phyloP scores from a whole-genome alignment of 2,888 invertebrate species.

The Drosophila pegasa region DNA sequence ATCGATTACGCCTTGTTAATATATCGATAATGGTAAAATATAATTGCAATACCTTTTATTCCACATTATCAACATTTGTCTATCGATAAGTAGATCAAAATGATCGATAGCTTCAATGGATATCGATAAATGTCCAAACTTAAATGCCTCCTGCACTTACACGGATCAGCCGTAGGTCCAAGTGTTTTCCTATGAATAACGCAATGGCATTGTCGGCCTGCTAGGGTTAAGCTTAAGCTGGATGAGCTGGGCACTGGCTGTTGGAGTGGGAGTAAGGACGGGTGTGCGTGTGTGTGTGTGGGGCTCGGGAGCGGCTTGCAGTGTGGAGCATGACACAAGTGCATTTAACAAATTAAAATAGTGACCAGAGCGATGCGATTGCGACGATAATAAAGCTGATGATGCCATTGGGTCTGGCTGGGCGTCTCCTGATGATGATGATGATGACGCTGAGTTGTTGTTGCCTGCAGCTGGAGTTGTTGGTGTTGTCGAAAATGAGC shows the following conservation, averaged over 20 bases:
- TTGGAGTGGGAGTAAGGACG: no score
- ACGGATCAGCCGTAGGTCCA: no score
- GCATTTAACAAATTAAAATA: constrained; percentile 79
- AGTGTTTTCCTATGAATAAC: not conserved
- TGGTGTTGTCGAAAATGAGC: constrained; percentile 48
- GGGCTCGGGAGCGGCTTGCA: constrained; percentile 5
- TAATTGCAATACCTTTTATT: not conserved
- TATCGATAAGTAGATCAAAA: not conserved
- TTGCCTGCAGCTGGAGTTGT: constrained; percentile 14
- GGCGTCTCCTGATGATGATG: not conserved
- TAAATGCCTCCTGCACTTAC: no score
- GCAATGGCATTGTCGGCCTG: constrained; percentile 4
- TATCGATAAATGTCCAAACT: not conserved
- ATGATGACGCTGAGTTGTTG: constrained; percentile 15
- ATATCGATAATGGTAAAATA: not conserved
- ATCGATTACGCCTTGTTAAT: not conserved
- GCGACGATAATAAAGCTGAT: constrained; percentile 68
- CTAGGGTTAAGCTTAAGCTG: constrained; percentile 8
- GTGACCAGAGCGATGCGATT: constrained; percentile 56
- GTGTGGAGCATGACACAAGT: constrained; percentile 63
- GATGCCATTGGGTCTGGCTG: constrained; percentile 27
- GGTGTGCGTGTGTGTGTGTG: not conserved
- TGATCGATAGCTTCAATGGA: not conserved
- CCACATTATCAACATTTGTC: not conserved
- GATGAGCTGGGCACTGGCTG: no score